Percentiles rank a stretch among this genome's conserved stretches.
These are phyloP conservation scores for Drosophila santomea DNA, from an alignment of 1,140 invertebrate species.

Conservation along the genomic window DNA sequence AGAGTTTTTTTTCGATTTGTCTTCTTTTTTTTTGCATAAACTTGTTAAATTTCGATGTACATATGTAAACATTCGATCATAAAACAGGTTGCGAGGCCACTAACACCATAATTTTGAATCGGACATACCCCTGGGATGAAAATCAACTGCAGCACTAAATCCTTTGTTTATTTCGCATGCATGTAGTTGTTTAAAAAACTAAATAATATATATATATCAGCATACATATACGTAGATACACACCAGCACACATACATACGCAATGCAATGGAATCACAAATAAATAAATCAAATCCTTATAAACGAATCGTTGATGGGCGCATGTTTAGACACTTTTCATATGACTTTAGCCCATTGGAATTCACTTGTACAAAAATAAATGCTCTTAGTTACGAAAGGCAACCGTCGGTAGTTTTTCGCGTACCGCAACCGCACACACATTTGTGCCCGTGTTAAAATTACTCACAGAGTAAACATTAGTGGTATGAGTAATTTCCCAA, in stretches of 20 bases:
- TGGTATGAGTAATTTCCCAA: conserved; percentile 27
- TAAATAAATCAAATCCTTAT: conserved; percentile 12
- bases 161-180: conserved; percentile 33
- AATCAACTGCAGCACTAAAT: conserved; percentile 19
- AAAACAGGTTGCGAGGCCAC: conserved; percentile 27
- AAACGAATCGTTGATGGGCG: neutral
- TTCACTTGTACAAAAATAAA: conserved; percentile 1
- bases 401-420: conserved; percentile 10
- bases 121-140: conserved; percentile 11
- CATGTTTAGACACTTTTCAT: neutral
- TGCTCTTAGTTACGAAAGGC: neutral
- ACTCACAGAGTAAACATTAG: conserved; percentile 39
- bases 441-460: conserved; percentile 24
- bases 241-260: conserved; percentile 6
- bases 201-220: conserved; percentile 44
- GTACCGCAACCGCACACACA: conserved; percentile 15
- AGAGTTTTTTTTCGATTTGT: neutral
- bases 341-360: neutral
- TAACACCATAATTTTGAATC: conserved; percentile 1
- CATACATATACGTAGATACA: conserved; percentile 27
- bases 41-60: conserved; percentile 15
- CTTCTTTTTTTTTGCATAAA: conserved; percentile 7
- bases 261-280: conserved; percentile 1
- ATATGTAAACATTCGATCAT: conserved; percentile 14
- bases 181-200: conserved; percentile 60